phyloP scores from a whole-genome alignment of 2,888 invertebrate genomes.

The Oscheius sp. region DNA sequence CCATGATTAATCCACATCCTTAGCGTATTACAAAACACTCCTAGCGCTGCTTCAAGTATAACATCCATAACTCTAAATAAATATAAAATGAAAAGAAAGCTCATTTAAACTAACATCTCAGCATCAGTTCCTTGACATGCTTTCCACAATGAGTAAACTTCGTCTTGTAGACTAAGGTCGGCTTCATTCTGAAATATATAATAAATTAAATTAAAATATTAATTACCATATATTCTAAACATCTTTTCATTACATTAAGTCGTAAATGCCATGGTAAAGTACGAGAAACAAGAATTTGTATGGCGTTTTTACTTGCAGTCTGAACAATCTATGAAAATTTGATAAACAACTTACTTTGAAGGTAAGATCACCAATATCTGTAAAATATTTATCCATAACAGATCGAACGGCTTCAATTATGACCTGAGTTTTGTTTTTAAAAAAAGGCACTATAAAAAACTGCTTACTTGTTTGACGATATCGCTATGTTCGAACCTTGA shows the following conservation, averaged over 20 bases:
- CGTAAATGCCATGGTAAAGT: background rate
- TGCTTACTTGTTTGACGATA: background rate
- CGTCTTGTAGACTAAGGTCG: background rate
- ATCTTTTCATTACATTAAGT: conserved; percentile 3
- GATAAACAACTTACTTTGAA: background rate
- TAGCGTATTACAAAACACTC: conserved; percentile 27
- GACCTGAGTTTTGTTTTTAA: background rate
- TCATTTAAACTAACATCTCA: background rate
- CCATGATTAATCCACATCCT: conserved; percentile 25
- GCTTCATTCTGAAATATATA: background rate
- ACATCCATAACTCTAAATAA: background rate
- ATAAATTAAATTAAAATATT: background rate
- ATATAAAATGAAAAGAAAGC: background rate
- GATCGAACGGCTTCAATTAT: background rate
- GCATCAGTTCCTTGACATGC: conserved; percentile 11
- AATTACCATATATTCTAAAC: background rate
- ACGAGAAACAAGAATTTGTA: background rate
- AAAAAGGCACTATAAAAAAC: background rate
- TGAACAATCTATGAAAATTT: background rate
- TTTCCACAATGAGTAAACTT: conserved; percentile 3
- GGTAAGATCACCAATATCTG: conserved; percentile 2
- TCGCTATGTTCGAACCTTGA: background rate
- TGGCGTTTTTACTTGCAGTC: background rate
- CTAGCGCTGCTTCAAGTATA: background rate
- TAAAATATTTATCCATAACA: conserved; percentile 8